phyloP scores from a whole-genome alignment of 92 coral and sea anemone species.

The Heteractis magnifica region DNA sequence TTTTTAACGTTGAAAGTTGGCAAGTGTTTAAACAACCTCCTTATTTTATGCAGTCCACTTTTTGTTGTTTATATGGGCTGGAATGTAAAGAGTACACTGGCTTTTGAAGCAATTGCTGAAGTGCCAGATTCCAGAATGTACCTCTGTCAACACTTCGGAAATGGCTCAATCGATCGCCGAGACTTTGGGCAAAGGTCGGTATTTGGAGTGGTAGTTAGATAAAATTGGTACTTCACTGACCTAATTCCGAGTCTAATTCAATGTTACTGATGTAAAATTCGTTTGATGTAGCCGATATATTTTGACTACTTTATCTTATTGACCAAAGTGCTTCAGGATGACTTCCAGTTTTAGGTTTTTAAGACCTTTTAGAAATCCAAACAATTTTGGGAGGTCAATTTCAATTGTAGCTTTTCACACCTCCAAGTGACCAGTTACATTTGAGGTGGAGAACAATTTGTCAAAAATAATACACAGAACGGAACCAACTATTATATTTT shows the following conservation, averaged over 20 bases:
- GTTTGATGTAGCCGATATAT: conserved; percentile 10
- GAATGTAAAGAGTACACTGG: conserved; percentile 14
- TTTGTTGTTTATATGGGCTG: neutral
- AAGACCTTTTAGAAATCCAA: neutral
- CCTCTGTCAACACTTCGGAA: conserved; percentile 11
- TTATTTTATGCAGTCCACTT: neutral
- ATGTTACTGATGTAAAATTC: neutral
- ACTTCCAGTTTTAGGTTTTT: neutral
- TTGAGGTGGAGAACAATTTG: neutral
- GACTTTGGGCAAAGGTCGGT: conserved; percentile 8
- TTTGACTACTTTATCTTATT: conserved; percentile 4
- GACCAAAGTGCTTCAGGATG: neutral
- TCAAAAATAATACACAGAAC: neutral
- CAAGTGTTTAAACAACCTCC: neutral
- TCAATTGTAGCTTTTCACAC: neutral
- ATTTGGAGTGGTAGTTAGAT: conserved; percentile 1
- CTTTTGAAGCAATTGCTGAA: conserved; percentile 8
- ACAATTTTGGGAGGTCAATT: neutral
- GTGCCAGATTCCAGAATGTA: conserved; percentile 11
- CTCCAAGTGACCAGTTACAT: neutral
- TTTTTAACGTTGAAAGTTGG: neutral
- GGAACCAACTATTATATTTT: neutral
- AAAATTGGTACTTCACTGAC: conserved; percentile 4
- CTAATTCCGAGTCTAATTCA: conserved; percentile 3
- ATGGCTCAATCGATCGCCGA: conserved; percentile 9